A percentile compares a stretch with the other conserved stretches of the same genome.
phyloP scores from a whole-genome alignment of 2,797 vertebrate species.

The Ficedula albicollis region DNA sequence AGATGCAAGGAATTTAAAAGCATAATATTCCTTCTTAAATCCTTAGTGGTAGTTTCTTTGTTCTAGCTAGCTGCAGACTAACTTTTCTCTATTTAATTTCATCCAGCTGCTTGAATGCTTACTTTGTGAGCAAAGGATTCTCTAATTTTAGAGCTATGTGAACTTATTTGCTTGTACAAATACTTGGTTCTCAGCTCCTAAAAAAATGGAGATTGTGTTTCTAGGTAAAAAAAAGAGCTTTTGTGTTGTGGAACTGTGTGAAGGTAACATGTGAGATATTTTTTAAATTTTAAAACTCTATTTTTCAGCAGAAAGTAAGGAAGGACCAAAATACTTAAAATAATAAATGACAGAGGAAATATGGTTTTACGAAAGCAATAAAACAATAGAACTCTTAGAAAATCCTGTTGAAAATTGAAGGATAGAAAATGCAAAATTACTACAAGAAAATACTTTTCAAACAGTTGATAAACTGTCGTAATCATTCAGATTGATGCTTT shows the following conservation, averaged over 20 bases:
- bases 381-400: background rate
- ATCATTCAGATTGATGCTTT: background rate
- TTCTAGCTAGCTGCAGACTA: background rate
- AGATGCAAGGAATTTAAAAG: conserved; percentile 6
- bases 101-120: background rate
- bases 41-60: background rate
- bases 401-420: background rate
- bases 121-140: background rate
- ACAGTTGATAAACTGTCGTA: background rate
- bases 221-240: background rate
- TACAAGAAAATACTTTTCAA: background rate
- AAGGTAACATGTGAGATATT: background rate
- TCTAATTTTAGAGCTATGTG: background rate
- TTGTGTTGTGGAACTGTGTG: background rate
- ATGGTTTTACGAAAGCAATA: background rate
- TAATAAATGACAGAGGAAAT: background rate
- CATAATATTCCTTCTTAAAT: background rate
- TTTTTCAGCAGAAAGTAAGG: background rate
- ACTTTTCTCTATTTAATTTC: background rate
- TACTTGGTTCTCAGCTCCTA: background rate
- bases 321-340: background rate
- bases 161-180: background rate
- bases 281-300: background rate
- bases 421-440: background rate
- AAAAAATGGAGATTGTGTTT: background rate